phyloP scores from a whole-genome alignment of 2,888 invertebrate genomes.

The Achlya flavicornis region DNA sequence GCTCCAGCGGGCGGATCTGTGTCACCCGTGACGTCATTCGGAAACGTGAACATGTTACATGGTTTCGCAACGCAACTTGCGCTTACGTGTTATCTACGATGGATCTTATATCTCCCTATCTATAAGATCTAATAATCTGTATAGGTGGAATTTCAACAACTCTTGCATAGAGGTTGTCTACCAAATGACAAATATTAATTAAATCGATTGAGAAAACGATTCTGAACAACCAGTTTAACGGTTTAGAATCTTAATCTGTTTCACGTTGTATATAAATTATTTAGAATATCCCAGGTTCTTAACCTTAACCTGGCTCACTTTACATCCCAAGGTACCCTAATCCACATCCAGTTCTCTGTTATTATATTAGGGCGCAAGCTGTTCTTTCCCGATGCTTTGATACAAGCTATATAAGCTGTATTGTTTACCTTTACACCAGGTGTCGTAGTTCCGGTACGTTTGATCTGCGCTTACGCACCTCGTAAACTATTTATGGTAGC shows the following conservation, averaged over 20 bases:
- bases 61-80: constrained; percentile 12
- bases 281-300: no score
- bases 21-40: constrained; percentile 59
- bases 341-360: neutral
- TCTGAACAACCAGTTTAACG: no score
- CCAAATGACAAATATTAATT: no score
- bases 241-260: no score
- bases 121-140: no score
- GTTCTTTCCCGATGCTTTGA: neutral
- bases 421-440: constrained; percentile 32
- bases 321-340: neutral
- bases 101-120: neutral
- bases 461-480: constrained; percentile 43
- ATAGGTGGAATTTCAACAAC: no score
- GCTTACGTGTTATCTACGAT: constrained; percentile 2
- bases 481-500: constrained; percentile 23
- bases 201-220: no score
- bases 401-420: constrained; percentile 1
- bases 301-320: neutral
- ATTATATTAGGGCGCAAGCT: neutral
- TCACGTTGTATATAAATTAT: no score
- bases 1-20: constrained; percentile 50
- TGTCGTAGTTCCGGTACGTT: constrained; percentile 57
- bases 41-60: constrained; percentile 20
- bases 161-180: no score